Evolutionary conservation across 1,140 invertebrate genomes (phyloP), one percentile per base, ranked within the genome.

Genomic region (Bombus balteatus): DNA sequence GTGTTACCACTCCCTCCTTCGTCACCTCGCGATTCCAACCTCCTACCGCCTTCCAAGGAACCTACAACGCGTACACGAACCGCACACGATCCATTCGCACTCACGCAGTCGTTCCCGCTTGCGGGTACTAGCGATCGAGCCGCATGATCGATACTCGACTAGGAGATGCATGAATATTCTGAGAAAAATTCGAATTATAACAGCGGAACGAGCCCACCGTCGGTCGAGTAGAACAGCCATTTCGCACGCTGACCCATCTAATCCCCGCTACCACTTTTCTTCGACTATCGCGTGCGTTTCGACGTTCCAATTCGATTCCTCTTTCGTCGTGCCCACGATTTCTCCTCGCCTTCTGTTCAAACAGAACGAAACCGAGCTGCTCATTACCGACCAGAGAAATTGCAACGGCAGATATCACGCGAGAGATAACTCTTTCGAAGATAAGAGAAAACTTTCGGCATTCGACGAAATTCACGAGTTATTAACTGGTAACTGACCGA

Each of bases 1-100:
- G 87, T 89, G 79, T 90, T 84, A 91, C 87, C 89, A 81, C 88
- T 85, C 89, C 86, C 85, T 88, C 65, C 78, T 77, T 85, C 75
- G 12, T 32, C 74, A 75, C 87, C 81, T 74, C 84, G 81, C 81
- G 78, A 77, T 78, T 78, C 59, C 83, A 65, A 73, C 72, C 81
- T 57, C 89, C 91, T 88, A 90, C 78, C 71, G 78, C 73, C 41
- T 77, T 57, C 68, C 57, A 73, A 47, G 13, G 76, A 39, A 72
- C 83, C 70, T 74, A 81, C 77, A 41, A 79, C 76, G 53, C 22
- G 57, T 81, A 41, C 57, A 85, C 84, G 71, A 53, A 80, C 71
- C 43, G 41, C 43, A 28, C 47, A 57, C 84, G 41, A 74, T 37
- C 71, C 71, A 18, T 53, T 62, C 37, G 18, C n/a, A n/a, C n/a